Evolutionary conservation across 1,140 invertebrate genomes (phyloP).

Genomic region (Melitaea cinxia): DNA sequence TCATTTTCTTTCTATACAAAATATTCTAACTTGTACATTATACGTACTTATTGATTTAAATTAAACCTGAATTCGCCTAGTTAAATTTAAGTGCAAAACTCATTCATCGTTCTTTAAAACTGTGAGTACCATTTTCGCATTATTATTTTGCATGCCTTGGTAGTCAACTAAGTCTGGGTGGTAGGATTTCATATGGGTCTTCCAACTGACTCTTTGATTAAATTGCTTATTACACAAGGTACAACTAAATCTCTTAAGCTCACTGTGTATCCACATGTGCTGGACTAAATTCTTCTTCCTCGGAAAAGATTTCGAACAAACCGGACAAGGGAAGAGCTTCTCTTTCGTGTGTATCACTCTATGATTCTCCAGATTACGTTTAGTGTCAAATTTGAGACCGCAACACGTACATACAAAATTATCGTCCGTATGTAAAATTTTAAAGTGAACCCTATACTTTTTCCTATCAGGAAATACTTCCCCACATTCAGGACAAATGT

Average conservation of each 20-base stretch:
- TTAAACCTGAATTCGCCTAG: no score
- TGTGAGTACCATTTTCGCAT: slow-evolving; percentile 45
- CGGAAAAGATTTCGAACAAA: slow-evolving; percentile 78
- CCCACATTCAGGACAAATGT: slow-evolving; percentile 52
- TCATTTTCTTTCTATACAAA: no score
- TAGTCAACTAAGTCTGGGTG: slow-evolving; percentile 56
- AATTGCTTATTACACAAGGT: slow-evolving; percentile 81
- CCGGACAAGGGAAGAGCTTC: slow-evolving; percentile 60
- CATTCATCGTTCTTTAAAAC: slow-evolving; percentile 44
- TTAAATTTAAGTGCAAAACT: not conserved
- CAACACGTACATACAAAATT: slow-evolving; percentile 51
- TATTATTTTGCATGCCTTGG: slow-evolving; percentile 51
- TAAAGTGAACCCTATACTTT: slow-evolving; percentile 53
- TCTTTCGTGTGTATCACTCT: slow-evolving; percentile 63
- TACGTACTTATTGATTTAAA: no score
- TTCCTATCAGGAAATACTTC: slow-evolving; percentile 48
- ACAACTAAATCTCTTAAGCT: slow-evolving; percentile 67
- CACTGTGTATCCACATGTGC: slow-evolving; percentile 79
- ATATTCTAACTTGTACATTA: no score
- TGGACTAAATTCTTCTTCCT: slow-evolving; percentile 79
- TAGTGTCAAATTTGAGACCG: slow-evolving; percentile 52
- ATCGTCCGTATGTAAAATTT: slow-evolving; percentile 50
- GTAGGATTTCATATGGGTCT: slow-evolving; percentile 62
- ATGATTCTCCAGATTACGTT: slow-evolving; percentile 56
- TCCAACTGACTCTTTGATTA: slow-evolving; percentile 70